Percentiles rank a stretch among this genome's conserved stretches.
Conservation (phyloP, 1,140 invertebrate species). For the Bombus haemorrhoidalis region DNA sequence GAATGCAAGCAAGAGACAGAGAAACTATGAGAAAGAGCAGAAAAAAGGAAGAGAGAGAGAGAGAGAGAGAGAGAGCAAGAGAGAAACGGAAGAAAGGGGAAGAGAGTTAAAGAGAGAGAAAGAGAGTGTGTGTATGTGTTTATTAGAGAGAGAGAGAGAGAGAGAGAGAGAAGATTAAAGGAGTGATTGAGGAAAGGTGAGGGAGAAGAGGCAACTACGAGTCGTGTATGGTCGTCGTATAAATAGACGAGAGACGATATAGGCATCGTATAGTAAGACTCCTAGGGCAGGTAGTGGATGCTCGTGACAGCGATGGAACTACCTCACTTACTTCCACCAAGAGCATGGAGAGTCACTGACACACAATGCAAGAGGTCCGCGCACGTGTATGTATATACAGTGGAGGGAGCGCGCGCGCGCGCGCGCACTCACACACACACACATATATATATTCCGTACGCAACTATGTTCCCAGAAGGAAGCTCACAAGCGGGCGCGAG, state of each 20-base stretch:
- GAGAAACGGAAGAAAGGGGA: slow-evolving; percentile 3
- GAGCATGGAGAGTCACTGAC: slow-evolving; percentile 52
- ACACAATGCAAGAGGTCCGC: slow-evolving; percentile 52
- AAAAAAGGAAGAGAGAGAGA: slow-evolving; percentile 34
- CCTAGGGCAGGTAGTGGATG: slow-evolving; percentile 62
- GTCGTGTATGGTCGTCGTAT: slow-evolving; percentile 78
- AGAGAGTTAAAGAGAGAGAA: slow-evolving; percentile 36
- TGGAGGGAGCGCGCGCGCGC: too few relatives aligned
- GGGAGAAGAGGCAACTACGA: slow-evolving; percentile 70
- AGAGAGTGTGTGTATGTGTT: slow-evolving; percentile 57
- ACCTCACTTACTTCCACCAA: slow-evolving; percentile 49
- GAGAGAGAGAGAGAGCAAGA: not conserved
- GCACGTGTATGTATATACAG: slow-evolving; percentile 40
- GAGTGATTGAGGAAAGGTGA: slow-evolving; percentile 36
- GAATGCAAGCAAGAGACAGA: slow-evolving; percentile 45
- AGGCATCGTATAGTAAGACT: slow-evolving; percentile 60
- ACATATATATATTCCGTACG: slow-evolving; percentile 26
- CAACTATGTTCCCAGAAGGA: slow-evolving; percentile 39
- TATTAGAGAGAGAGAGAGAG: slow-evolving; percentile 39
- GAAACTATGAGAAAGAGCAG: slow-evolving; percentile 6
- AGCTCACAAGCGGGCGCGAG: slow-evolving; percentile 30
- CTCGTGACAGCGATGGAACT: slow-evolving; percentile 63
- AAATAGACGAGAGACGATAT: slow-evolving; percentile 78
- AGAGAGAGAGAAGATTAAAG: slow-evolving; percentile 22
- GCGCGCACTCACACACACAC: not conserved